Evolutionary conservation across 2,797 vertebrate genomes (phyloP), one percentile per base, ranked within the genome.

Genomic region (Jordanella pulchra): DNA sequence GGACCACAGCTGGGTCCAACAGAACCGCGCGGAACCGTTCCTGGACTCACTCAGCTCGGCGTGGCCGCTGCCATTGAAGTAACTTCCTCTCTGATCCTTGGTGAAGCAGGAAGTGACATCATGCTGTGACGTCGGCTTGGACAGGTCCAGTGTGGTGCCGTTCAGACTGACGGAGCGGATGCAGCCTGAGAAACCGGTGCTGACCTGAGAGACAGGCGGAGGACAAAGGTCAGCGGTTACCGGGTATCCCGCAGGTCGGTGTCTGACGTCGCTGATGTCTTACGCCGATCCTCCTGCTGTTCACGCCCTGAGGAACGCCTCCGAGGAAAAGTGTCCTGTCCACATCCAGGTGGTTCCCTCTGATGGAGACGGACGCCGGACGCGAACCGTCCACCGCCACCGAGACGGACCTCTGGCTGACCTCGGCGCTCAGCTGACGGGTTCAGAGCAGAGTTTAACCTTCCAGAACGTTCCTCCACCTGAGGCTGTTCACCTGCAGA

Each of bases 11-110:
- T n/a, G n/a, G n/a, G n/a, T n/a, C 35, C 35, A 35, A 35, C 35
- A 39, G 35, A 39, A 39, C 5, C 35, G 35, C 35, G 7, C 3
- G 2, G 17, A 48, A 48, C 48, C 48, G 2, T 2, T 23, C 3
- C 7, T 9, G 18, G 1, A 82, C 93, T 89, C 86, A 99, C 98
- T 94, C 44, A 98, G 91, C 45, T 93, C 93, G 42, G 95, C 95
- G 28, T 95, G 96, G 76, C 97, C 98, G 18, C 91, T 96, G 81
- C 97, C 97, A 6, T 96, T 95, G 80, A 98, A 98, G 91, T 95
- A 96, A 50, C 94, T 96, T 81, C 97, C 97, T 2, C 94, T 87
- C 86, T 98, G 95, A 47, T 91, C 94, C 0, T 65, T 85, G 2
- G 65, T 81, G 67, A 96, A 98, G 89, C 97, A 99, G 79, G 93